These are phyloP conservation scores for Callipepla californica DNA, from an alignment of 2,113 vertebrate species.

Conservation along the genomic window DNA sequence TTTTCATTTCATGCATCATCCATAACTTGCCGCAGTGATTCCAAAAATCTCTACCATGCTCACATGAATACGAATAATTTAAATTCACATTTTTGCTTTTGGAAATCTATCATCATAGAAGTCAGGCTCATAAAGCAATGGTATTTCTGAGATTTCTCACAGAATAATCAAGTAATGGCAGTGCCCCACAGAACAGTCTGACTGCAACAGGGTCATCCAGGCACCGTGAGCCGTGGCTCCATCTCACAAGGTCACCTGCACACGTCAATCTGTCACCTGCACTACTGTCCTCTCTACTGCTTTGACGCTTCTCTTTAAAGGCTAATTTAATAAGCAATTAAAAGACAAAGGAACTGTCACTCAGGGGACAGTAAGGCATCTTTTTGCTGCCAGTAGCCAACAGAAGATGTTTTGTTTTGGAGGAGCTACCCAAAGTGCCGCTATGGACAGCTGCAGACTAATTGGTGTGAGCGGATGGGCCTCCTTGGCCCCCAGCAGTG, in stretches of 20 bases:
- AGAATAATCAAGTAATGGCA: slow-evolving; percentile 43
- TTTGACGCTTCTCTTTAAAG: not conserved
- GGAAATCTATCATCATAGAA: slow-evolving; percentile 68
- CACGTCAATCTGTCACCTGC: not conserved
- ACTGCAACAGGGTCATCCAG: not conserved
- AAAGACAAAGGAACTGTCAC: not conserved
- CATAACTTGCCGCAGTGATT: slow-evolving; percentile 67
- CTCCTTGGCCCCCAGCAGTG: not conserved
- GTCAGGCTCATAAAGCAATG: slow-evolving; percentile 47
- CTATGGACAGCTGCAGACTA: not conserved
- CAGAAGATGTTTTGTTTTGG: not conserved
- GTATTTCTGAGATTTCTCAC: slow-evolving; percentile 39
- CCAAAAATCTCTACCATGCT: slow-evolving; percentile 72
- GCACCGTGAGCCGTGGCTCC: not conserved
- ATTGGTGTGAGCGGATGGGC: rapidly evolving
- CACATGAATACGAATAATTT: slow-evolving; percentile 72
- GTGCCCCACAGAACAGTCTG: slow-evolving; percentile 1
- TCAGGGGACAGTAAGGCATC: not conserved
- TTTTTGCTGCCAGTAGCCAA: not conserved
- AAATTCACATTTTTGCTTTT: slow-evolving; percentile 73
- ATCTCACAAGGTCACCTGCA: not conserved
- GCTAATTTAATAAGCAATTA: not conserved
- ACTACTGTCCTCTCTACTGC: not conserved
- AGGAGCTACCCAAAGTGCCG: not conserved
- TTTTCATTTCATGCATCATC: slow-evolving; percentile 77